Conservation (phyloP, 30 jellyfish, hydroid and myxozoan genomes). For the Pseudorhiza aurosa region DNA sequence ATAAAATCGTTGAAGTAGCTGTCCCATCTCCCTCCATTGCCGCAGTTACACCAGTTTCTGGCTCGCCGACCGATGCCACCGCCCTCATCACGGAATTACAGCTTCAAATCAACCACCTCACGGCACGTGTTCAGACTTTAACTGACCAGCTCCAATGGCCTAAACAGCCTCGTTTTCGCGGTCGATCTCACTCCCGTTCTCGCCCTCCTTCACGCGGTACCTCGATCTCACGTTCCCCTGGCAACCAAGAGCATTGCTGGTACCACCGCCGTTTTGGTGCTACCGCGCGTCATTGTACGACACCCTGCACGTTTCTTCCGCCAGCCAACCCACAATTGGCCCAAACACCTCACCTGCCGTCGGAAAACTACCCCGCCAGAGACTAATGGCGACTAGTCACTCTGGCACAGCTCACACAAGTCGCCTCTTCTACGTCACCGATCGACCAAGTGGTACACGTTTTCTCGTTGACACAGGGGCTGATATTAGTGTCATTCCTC, state of each 20-base stretch:
- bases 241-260: background rate
- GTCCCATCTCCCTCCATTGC: background rate
- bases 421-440: too few relatives aligned
- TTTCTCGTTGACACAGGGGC: too few relatives aligned
- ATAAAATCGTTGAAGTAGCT: constrained; percentile 18
- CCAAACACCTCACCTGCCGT: background rate
- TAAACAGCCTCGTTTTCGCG: background rate
- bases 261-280: constrained; percentile 1
- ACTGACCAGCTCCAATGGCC: background rate
- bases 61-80: background rate
- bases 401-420: too few relatives aligned
- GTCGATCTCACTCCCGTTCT: background rate
- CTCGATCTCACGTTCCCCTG: background rate
- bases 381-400: too few relatives aligned
- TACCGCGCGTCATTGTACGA: constrained; percentile 16
- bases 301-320: constrained; percentile 30
- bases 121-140: background rate
- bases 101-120: background rate
- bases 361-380: constrained; percentile 60
- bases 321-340: too few relatives aligned
- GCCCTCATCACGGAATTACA: background rate
- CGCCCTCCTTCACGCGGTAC: background rate
- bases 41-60: background rate
- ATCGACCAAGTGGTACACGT: too few relatives aligned
- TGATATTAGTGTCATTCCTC: too few relatives aligned